phyloP scores from a whole-genome alignment of 2,113 vertebrate species.

The Rhinoderma darwinii region DNA sequence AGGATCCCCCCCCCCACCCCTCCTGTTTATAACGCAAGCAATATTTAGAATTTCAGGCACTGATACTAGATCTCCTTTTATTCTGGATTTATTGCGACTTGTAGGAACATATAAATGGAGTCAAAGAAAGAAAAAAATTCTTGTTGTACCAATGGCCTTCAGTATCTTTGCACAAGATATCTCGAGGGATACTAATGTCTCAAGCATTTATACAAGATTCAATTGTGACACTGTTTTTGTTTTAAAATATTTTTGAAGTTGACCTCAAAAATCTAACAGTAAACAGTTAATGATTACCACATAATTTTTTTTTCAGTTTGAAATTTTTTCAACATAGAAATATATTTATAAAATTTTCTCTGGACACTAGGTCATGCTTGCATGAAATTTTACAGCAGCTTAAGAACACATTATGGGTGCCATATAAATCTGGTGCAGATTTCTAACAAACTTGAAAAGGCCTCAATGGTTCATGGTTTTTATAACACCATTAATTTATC shows the following conservation, averaged over 20 bases:
- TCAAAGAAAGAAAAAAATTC: conserved; percentile 55
- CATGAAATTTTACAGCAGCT: conserved; percentile 69
- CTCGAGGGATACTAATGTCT: conserved; percentile 19
- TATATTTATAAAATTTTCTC: conserved; percentile 67
- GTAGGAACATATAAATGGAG: conserved; percentile 64
- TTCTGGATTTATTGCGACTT: conserved; percentile 64
- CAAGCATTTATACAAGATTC: conserved; percentile 17
- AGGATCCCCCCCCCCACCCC: conserved; percentile 34
- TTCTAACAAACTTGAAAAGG: conserved; percentile 67
- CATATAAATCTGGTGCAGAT: conserved; percentile 68
- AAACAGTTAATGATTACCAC: conserved; percentile 31
- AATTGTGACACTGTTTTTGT: conserved; percentile 37
- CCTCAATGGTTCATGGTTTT: conserved; percentile 69
- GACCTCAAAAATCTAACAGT: conserved; percentile 48
- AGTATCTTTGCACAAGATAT: conserved; percentile 26
- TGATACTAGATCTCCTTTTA: conserved; percentile 62
- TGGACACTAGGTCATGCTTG: conserved; percentile 67
- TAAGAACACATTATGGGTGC: conserved; percentile 68
- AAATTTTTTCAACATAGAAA: conserved; percentile 66
- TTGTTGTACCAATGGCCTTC: conserved; percentile 28
- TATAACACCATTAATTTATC: conserved; percentile 68
- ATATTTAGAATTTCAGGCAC: conserved; percentile 62
- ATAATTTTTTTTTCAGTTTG: conserved; percentile 58
- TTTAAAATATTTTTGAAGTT: conserved; percentile 25
- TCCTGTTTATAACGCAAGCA: conserved; percentile 62